Base-by-base conservation (phyloP, 2,797 vertebrate species). In the Astyanax mexicanus region DNA sequence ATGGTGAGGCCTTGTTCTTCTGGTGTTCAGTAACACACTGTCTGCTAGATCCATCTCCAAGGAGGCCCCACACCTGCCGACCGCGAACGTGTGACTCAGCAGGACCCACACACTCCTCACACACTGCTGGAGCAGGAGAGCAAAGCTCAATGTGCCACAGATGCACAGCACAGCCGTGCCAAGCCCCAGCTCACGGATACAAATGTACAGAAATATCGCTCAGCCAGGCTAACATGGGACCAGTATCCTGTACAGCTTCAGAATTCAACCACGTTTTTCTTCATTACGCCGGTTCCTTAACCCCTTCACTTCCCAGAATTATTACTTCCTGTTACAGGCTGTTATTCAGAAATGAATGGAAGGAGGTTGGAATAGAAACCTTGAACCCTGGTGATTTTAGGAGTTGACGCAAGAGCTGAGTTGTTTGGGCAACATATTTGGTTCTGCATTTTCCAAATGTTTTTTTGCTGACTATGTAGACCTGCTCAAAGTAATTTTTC, bases 41-140 rank as follows among this genome's bases (percentile, higher is more conserved):
- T 62, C 75, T 81, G 72, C 73, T 80, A 71, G 69, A 77, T 74
- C 70, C 51, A 77, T 80, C 78, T 79, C 65, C 62, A 61, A 75
- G 68, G 75, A 75, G 66, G 65, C 29, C 62, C 77, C 69, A 78
- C 84, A 85, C 79, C 80, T 82, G 78, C 77, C 77, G 77, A 27
- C 78, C 62, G 19, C 44, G 62, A 77, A 80, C 19, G 73, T 80
- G 78, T 89, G 88, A 88, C 90, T 89, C 86, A 88, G 88, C 90
- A 91, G 84, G 90, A 83, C 83, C 88, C 86, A 80, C 11, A 51
- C 80, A 55, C 67, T 67, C 69, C 71, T 70, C 52, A 77, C 67
- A 74, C 70, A 72, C 51, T 77, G 67, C 67, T 55, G 74, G 72
- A 82, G 74, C 65, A 79, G 23, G 38, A 74, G 49, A 77, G 38